These are phyloP conservation scores for Nestor notabilis DNA, from an alignment of 2,113 vertebrate genomes.

Conservation along the genomic window DNA sequence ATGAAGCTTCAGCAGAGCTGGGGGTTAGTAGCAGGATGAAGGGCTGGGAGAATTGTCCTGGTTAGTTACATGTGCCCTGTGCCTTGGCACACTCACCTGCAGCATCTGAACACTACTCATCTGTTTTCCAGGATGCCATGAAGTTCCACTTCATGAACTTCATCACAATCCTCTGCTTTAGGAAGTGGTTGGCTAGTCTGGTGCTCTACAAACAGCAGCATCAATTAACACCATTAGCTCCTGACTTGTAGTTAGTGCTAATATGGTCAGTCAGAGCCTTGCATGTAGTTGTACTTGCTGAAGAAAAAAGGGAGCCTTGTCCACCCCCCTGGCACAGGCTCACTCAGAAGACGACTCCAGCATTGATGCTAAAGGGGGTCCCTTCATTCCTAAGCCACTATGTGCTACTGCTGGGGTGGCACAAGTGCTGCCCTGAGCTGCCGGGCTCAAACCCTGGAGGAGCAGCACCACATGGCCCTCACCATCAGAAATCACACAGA, in stretches of 20 bases:
- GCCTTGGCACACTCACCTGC: background rate
- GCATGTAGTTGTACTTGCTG: background rate
- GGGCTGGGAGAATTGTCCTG: background rate
- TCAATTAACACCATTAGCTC: background rate
- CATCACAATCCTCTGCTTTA: background rate
- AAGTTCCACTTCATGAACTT: background rate
- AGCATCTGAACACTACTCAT: background rate
- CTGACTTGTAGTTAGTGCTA: background rate
- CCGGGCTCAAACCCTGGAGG: background rate
- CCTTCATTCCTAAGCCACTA: background rate
- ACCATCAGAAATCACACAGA: background rate
- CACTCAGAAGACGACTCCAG: background rate
- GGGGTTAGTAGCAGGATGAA: background rate
- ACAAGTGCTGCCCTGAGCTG: background rate
- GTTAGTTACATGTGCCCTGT: background rate
- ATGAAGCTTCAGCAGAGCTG: background rate
- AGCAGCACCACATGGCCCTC: background rate
- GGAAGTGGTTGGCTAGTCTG: background rate
- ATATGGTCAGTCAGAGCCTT: background rate
- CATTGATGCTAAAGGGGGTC: fast-evolving
- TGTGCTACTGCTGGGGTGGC: background rate
- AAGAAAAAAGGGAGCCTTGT: background rate
- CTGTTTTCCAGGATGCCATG: background rate
- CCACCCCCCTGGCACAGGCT: background rate
- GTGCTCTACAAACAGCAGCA: background rate